Base-by-base conservation (phyloP, 2,888 invertebrate genomes). In the Byasa hedistus region DNA sequence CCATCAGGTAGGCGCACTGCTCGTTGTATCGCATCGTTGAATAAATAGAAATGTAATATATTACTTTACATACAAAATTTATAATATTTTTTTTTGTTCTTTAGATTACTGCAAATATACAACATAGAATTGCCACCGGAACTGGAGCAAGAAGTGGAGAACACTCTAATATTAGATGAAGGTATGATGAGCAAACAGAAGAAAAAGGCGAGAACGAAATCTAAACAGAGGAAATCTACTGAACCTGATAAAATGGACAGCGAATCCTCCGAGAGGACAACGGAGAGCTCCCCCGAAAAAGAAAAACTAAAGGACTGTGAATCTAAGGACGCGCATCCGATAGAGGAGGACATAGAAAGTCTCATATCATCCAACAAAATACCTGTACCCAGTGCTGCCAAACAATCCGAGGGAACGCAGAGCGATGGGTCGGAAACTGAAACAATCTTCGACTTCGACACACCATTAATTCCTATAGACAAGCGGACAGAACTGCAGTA, bases 81-180 rank as follows among this genome's bases (percentile, higher is more conserved):
- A 51, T 51, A 19, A 51, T n/a, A 51, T 51, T n/a, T 12, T 12
- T 0, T 39, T 51, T 8, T 51, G 19, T 51, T 4, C 79, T 84
- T 0, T 85, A 96, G 96, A 80, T 92, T 96, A 73, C 89, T 96
- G n/a, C 94, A 94, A 84, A 94, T 94, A 74, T 94, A 96, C 84
- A 95, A 96, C 76, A 92, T 96, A 65, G 94, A 94, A 75, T 87
- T 93, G 15, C 93, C 94, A 70, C 94, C 94, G 0, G 92, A 93
- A 67, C 89, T 92, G 0, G 92, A 93, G 17, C 78, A 79, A n/a
- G 84, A 85, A 19, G 85, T 87, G 1, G 92, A 92, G 65, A 93
- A 93, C 2, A 69, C 73, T 0, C 72, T 71, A 0, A 73, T 75
- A 39, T 73, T 79, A 17, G 86, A 85, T 39, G 87, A 89, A 8